Base-by-base conservation (phyloP, 2,113 vertebrate genomes). In the Centropristis striata region DNA sequence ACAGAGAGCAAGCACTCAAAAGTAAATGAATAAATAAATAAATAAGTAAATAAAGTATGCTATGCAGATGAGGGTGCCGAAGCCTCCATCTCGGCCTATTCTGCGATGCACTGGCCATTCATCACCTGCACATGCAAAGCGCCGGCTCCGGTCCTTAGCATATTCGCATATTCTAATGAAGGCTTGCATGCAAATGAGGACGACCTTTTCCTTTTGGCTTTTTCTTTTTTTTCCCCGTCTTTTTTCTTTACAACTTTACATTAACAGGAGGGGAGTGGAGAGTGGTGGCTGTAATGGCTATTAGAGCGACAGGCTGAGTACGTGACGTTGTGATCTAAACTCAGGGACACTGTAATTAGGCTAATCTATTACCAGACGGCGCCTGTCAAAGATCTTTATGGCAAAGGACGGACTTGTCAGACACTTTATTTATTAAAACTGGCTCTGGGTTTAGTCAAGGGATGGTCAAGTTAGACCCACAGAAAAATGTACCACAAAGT, bases 121-220 rank as follows among this genome's bases (percentile, higher is more conserved):
- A 98, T 98, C 97, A 99, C 97, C 96, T 96, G 95, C 92, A 95
- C 96, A 96, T 96, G 97, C 96, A 97, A 97, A 97, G 96, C 94
- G 94, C 95, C 95, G 75, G 95, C 96, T 95, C 95, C 81, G 86
- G 95, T 97, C 96, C 96, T 98, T 96, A 97, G 97, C 97, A 98
- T 98, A 98, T 97, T 98, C 97, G 95, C 96, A 98, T 98, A 97
- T 97, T 97, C 96, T 99, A 98, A 98, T 97, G 97, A 97, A 97
- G 96, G 96, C 96, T 96, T 96, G 95, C 96, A 99, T 99, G 97
- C 96, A 99, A 99, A 99, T 98, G 95, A 97, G 95, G 93, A 93
- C 96, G 97, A 98, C 97, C 97, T 99, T 99, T 98, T 96, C 95
- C 49, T 91, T 95, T 96, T 94, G 93, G 77, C 63, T 71, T 86